Conservation (phyloP, 2,113 vertebrate genomes). For the Mormyrus lacerda region DNA sequence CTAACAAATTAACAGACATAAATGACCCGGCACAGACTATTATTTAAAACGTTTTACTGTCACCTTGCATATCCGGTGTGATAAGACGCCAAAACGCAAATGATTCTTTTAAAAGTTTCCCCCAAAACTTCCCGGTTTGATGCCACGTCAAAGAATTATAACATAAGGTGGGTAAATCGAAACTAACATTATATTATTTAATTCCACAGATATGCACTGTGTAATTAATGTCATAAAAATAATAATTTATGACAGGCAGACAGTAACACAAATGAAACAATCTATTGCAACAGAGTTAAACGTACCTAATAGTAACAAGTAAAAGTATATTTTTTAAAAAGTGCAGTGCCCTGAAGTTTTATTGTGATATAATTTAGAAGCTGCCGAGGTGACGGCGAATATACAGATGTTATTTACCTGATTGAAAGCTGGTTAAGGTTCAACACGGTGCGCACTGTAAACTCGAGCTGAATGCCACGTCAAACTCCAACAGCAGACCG, state of each 20-base stretch:
- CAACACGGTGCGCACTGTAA: constrained; percentile 14
- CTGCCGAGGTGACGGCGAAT: not conserved
- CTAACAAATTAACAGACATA: not conserved
- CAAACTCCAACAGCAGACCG: constrained; percentile 58
- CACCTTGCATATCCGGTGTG: not conserved
- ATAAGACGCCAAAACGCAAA: not conserved
- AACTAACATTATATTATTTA: not conserved
- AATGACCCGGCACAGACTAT: not conserved
- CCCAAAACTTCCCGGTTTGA: not conserved
- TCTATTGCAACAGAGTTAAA: not conserved
- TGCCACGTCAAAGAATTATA: constrained; percentile 62
- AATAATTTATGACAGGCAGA: not conserved
- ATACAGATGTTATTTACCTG: constrained; percentile 45
- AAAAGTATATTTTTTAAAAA: not conserved
- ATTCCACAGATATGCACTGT: not conserved
- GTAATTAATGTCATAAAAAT: not conserved
- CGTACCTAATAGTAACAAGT: not conserved
- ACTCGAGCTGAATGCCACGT: constrained; percentile 64
- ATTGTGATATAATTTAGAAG: too few species aligned
- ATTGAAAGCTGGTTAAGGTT: constrained; percentile 29
- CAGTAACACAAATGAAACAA: not conserved
- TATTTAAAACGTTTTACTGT: not conserved
- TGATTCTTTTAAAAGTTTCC: not conserved
- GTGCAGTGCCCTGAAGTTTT: not conserved
- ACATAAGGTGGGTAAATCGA: constrained; percentile 36